A percentile compares a stretch with the other conserved stretches of the same genome.
These are phyloP conservation scores for Psophia crepitans DNA, from an alignment of 2,113 vertebrate genomes.

Conservation along the genomic window DNA sequence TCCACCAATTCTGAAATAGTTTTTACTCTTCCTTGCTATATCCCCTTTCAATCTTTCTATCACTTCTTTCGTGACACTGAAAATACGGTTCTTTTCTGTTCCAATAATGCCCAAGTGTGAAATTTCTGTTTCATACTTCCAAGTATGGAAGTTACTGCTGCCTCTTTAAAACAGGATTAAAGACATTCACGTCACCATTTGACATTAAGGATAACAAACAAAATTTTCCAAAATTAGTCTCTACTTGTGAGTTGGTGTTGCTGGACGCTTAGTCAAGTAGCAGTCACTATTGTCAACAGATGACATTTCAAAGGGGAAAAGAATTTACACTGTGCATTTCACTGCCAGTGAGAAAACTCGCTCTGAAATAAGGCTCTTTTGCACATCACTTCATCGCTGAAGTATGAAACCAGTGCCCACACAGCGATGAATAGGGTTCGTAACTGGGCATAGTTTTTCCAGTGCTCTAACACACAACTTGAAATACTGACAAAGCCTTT, in stretches of 20 bases:
- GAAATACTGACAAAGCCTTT: neutral
- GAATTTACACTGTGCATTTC: neutral
- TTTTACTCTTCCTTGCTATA: neutral
- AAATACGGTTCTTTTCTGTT: neutral
- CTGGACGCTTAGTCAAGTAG: neutral
- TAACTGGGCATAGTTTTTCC: neutral
- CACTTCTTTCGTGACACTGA: neutral
- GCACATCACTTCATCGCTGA: neutral
- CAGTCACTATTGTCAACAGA: neutral
- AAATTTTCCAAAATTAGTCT: neutral
- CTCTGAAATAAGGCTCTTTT: neutral
- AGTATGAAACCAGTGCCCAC: neutral
- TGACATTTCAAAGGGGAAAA: neutral
- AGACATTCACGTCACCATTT: neutral
- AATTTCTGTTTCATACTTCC: neutral
- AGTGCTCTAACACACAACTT: neutral
- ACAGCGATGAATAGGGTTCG: accelerated
- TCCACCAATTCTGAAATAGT: neutral
- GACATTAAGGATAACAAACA: neutral
- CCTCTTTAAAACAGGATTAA: neutral
- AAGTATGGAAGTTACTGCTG: neutral
- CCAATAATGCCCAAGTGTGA: neutral
- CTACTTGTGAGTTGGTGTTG: neutral
- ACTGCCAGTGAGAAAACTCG: neutral
- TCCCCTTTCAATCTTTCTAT: neutral